Base-by-base conservation (phyloP, 2,888 invertebrate species). In the Oithona nana region DNA sequence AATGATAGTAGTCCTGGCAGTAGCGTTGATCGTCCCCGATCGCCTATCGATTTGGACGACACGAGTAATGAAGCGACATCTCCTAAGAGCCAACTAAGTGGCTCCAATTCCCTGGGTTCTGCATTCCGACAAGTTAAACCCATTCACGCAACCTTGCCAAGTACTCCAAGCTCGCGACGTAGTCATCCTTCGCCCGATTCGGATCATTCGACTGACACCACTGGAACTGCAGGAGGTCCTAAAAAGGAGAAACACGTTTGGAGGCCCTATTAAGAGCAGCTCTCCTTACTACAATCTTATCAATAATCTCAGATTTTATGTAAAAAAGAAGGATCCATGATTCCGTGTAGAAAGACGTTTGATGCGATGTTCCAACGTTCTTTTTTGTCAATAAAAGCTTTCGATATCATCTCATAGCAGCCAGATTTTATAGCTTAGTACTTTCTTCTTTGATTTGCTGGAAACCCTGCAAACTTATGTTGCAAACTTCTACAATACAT, bases 61-160 rank as follows among this genome's bases (percentile, higher is more conserved):
- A 39, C 39, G 39, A 39, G 39, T 16, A 39, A 39, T 39, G 39
- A 39, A 16, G 39, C 16, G 39, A 39, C 58, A 2, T 3, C 58
- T 2, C n/a, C 58, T 2, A 16, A 20, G 8, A 29, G 29, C 24
- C 57, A 57, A 28, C 58, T 31, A 13, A 22, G 22, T 26, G 28
- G 16, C 29, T 22, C n/a, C 16, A n/a, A n/a, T n/a, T n/a, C n/a
- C n/a, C 39, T 39, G 8, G 28, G 28, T 13, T 61, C 61, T 13
- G 61, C 61, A 28, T 61, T 61, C 31, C 16, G 30, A 29, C 61
- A 61, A 39, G 61, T 61, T 13, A 55, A 61, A 55, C 61, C 61
- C 2, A 57, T 52, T 16, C 60, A 24, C 50, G 39, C 39, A 39
- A 39, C 39, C 39, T 39, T 39, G 39, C 39, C 39, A 6, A 39